These are phyloP conservation scores for Cyanistes caeruleus DNA, from an alignment of 2,113 vertebrate species.

Conservation along the genomic window DNA sequence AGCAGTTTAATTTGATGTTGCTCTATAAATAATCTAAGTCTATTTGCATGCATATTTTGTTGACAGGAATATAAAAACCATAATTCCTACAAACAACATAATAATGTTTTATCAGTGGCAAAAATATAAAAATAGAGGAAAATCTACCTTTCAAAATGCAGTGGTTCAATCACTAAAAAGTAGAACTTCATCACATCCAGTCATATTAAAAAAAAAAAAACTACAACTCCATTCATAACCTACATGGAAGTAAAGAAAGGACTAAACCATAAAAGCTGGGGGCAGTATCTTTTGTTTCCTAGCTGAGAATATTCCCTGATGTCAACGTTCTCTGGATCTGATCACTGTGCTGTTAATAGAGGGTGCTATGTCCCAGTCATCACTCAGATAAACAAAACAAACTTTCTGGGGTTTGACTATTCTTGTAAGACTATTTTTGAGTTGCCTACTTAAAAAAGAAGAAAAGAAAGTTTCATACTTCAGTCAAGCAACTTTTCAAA, in stretches of 20 bases:
- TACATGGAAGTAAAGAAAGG: not conserved
- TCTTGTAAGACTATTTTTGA: not conserved
- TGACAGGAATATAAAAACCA: conserved; percentile 57
- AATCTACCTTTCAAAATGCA: conserved; percentile 27
- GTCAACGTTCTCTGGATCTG: not conserved
- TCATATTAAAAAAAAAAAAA: not conserved
- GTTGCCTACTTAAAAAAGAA: not conserved
- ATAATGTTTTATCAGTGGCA: conserved; percentile 54
- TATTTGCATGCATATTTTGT: conserved; percentile 73
- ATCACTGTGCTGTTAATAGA: fast-evolving
- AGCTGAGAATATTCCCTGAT: not conserved
- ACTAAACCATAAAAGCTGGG: not conserved
- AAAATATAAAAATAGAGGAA: conserved; percentile 13
- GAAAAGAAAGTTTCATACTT: not conserved
- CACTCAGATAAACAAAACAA: not conserved
- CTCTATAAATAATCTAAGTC: conserved; percentile 67
- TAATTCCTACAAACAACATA: conserved; percentile 65
- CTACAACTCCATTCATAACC: not conserved
- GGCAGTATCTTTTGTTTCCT: not conserved
- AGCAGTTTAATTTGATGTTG: conserved; percentile 75
- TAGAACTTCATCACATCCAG: not conserved
- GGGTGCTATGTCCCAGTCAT: not conserved
- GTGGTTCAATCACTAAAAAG: conserved; percentile 3
- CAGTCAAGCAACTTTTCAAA: not conserved
- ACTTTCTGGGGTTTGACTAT: not conserved